Base-by-base conservation (phyloP, 2,888 invertebrate species). In the Hylaea fasciaria region DNA sequence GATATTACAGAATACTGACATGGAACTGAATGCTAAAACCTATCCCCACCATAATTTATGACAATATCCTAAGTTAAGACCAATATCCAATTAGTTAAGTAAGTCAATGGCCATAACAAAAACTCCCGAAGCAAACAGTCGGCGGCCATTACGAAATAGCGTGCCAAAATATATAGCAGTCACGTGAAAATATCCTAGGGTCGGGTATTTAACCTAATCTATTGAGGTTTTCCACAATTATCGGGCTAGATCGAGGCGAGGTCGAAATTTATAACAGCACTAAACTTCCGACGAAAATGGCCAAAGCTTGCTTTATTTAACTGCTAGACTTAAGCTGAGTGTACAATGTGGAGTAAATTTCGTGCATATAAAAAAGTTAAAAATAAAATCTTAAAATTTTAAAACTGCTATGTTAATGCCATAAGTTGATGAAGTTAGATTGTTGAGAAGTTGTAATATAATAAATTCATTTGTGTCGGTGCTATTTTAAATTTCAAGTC, bases 221-320 rank as follows among this genome's bases (percentile, higher is more conserved):
- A 74, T 70, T 62, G 69, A 71, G 71, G 75, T 76, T 81, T 80
- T 74, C 73, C 72, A 81, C 78, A 80, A 81, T 82, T 80, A 81
- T 83, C 79, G 71, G 69, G 62, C 73, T 69, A 69, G 73, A 82
- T 82, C 77, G 70, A 74, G 80, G 80, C 77, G 78, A 74, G 80
- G 76, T 65, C 66, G 58, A 63, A 78, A 84, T 86, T 84, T 83
- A 85, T 77, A 79, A 77, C 80, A 70, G 68, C 75, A 80, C 80
- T 78, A 81, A 22, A 82, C 76, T 76, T 78, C 70, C 71, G 69
- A 75, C 74, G 73, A 78, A 81, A 80, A 79, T 65, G 74, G 74
- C 69, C 70, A 69, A 69, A 72, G 73, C 66, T 62, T 57, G 57
- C 49, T 59, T 52, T 54, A 46, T 45, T 75, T 72, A 72, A 73